phyloP scores from a whole-genome alignment of 2,888 invertebrate species.

The Heliothis peltigera region DNA sequence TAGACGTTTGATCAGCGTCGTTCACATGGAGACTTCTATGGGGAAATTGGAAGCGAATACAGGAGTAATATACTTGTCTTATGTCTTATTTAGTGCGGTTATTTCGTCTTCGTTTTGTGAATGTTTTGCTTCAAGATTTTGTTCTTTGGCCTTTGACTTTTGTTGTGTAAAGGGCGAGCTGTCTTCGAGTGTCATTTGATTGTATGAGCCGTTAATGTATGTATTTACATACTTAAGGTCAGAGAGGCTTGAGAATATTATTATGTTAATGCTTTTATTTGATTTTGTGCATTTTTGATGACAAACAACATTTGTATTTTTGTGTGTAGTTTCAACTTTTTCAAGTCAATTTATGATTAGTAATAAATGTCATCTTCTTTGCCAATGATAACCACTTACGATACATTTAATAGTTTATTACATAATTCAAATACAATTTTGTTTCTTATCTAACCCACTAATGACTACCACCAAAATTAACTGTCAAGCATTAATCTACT shows the following conservation, averaged over 20 bases:
- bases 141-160: constrained; percentile 38
- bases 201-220: constrained; percentile 45
- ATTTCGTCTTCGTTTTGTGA: constrained; percentile 16
- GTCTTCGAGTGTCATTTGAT: constrained; percentile 56
- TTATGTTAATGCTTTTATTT: constrained; percentile 38
- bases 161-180: constrained; percentile 44
- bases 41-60: constrained; percentile 40
- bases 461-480: constrained; percentile 25
- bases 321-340: too few species aligned
- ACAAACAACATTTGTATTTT: too few species aligned
- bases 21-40: constrained; percentile 24
- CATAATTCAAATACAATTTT: constrained; percentile 10
- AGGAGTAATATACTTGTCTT: constrained; percentile 31
- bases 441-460: constrained; percentile 21
- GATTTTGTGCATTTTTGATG: constrained; percentile 2
- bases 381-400: neutral
- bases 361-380: neutral
- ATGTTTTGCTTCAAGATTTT: constrained; percentile 22
- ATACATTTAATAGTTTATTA: neutral
- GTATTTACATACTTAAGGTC: constrained; percentile 42
- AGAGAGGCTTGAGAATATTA: constrained; percentile 35
- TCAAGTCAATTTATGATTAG: too few species aligned
- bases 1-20: constrained; percentile 29
- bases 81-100: constrained; percentile 28
- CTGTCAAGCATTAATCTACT: constrained; percentile 50